These are phyloP conservation scores for Gobio occitaniae DNA, from an alignment of 2,797 vertebrate genomes.

Conservation along the genomic window DNA sequence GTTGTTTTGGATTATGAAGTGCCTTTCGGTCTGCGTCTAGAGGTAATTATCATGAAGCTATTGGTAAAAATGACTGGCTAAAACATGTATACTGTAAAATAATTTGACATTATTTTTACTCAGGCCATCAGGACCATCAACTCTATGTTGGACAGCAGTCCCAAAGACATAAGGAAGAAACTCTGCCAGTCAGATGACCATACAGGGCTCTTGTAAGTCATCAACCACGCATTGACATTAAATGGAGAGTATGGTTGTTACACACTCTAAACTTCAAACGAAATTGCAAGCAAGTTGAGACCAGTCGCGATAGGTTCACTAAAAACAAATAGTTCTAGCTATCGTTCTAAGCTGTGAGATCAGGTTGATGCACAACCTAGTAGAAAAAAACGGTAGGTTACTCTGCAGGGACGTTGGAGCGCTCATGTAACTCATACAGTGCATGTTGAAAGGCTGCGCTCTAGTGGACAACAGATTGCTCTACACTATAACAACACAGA, in stretches of 20 bases:
- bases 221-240: not conserved
- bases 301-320: not conserved
- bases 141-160: slow-evolving; percentile 72
- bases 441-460: slow-evolving; percentile 8
- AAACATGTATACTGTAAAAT: not conserved
- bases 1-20: slow-evolving; percentile 73
- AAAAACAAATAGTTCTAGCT: not conserved
- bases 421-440: not conserved
- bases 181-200: slow-evolving; percentile 73
- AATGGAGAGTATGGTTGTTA: not conserved
- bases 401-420: not conserved
- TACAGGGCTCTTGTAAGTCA: slow-evolving; percentile 75
- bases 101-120: not conserved
- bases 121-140: slow-evolving; percentile 84
- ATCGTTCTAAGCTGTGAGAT: not conserved
- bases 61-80: too few relatives aligned
- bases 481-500: not conserved
- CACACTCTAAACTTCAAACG: not conserved
- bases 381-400: too few relatives aligned
- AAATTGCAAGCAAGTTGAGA: not conserved
- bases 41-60: slow-evolving; percentile 71
- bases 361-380: too few relatives aligned
- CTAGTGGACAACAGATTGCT: slow-evolving; percentile 35
- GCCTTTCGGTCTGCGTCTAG: slow-evolving; percentile 68
- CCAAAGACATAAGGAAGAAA: slow-evolving; percentile 75